phyloP scores from a whole-genome alignment of 2,113 vertebrate species.

The Orthonyx spaldingii region DNA sequence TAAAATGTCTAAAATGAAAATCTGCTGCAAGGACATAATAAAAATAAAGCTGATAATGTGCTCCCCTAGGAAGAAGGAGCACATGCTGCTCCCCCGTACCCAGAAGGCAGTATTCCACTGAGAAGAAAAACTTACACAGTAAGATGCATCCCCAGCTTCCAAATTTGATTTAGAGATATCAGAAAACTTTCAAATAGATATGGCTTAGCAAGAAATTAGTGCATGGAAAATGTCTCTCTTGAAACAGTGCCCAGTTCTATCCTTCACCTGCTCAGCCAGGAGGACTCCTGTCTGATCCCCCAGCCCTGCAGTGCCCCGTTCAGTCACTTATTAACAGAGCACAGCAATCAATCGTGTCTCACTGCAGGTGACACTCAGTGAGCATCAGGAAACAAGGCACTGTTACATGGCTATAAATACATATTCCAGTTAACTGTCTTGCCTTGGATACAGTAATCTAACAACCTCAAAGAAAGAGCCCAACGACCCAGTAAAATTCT shows the following conservation, averaged over 20 bases:
- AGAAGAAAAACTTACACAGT: neutral
- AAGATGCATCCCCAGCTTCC: neutral
- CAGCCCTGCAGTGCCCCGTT: neutral
- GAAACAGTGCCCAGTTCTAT: neutral
- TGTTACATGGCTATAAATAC: neutral
- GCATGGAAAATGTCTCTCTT: neutral
- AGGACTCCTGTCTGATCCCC: neutral
- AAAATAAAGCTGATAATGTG: conserved; percentile 15
- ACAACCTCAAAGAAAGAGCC: neutral
- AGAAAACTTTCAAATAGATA: neutral
- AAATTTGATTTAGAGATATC: neutral
- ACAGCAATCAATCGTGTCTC: neutral
- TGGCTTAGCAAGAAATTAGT: neutral
- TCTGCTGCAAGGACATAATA: neutral
- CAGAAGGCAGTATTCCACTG: neutral
- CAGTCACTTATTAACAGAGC: neutral
- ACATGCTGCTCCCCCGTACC: neutral
- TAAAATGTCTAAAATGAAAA: conserved; percentile 25
- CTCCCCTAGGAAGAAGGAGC: neutral
- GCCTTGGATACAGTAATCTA: neutral
- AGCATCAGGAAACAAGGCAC: neutral
- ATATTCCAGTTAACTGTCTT: neutral
- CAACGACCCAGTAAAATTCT: neutral
- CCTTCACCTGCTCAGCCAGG: neutral
- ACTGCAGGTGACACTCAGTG: neutral